Evolutionary conservation across 1,140 invertebrate genomes (phyloP), one percentile per base, ranked within the genome.

Genomic region (Nymphalis io): DNA sequence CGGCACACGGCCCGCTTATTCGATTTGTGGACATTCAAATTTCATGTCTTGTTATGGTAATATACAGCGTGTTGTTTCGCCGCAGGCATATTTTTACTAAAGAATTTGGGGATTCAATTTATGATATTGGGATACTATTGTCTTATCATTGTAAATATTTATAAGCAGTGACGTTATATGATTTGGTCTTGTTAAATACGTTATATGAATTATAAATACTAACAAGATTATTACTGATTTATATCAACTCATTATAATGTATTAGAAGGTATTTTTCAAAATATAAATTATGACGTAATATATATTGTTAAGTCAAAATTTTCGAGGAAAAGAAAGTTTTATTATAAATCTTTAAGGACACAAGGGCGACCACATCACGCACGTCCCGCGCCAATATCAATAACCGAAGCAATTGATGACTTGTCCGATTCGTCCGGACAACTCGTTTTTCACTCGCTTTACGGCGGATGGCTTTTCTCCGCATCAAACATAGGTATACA

Each of bases 11-110:
- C 48, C 68, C 71, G 78, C 75, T 88, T 85, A 89, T 89, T 87
- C 81, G 85, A 87, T 89, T 91, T 91, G 83, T 72, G 84, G 82
- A 86, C 89, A 89, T 89, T 91, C 89, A 89, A 91, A 91, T 91
- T 89, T 88, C 81, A 86, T 74, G 83, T 89, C 89, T 91, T 89
- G 87, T 91, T 89, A 91, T 91, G 89, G 79, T 87, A 91, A 91
- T 89, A 73, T 82, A 88, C 81, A 8, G 27, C 10, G 86, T 89
- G 85, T 89, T 87, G 85, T 88, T 73, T 87, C 73, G 72, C 83
- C 81, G 68, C 61, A 6, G 73, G 83, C 79, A 75, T 74, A 73
- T 82, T 84, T 83, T 53, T n/a, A 18, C 33, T 68, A 40, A n/a
- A 51, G 58, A 33, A 53, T 51, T 39, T 53, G 11, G 4, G 44